phyloP scores from a whole-genome alignment of 1,140 invertebrate species.

The Myzus persicae region DNA sequence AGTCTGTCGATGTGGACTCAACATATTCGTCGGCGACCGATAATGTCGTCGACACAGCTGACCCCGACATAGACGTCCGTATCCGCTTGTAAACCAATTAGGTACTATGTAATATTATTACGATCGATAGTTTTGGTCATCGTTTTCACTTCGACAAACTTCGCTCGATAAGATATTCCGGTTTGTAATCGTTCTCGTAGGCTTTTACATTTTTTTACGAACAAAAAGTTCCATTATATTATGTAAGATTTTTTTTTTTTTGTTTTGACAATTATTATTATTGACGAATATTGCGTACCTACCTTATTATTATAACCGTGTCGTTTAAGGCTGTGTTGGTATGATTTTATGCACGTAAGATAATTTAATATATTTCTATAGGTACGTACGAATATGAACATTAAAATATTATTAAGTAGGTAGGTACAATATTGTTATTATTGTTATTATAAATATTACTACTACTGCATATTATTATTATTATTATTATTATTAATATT shows the following conservation, averaged over 20 bases:
- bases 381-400: neutral
- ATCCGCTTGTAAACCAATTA: too few relatives aligned
- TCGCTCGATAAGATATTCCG: neutral
- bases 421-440: neutral
- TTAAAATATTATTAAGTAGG: neutral
- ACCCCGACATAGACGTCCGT: neutral
- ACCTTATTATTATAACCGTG: neutral
- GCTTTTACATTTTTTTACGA: neutral
- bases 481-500: slow-evolving; percentile 21
- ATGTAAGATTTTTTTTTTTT: too few relatives aligned
- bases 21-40: neutral
- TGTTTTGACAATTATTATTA: neutral
- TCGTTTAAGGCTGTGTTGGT: neutral
- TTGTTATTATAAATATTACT: slow-evolving; percentile 4
- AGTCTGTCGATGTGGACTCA: neutral
- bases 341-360: neutral
- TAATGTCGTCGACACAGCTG: neutral
- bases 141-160: neutral
- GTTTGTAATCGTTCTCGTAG: neutral
- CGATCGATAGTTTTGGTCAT: too few relatives aligned
- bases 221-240: neutral
- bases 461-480: neutral
- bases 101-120: too few relatives aligned
- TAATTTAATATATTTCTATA: neutral
- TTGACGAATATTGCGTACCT: neutral